These are phyloP conservation scores for Myotis vivesi DNA, from an alignment of 2,797 vertebrate species.

Conservation along the genomic window DNA sequence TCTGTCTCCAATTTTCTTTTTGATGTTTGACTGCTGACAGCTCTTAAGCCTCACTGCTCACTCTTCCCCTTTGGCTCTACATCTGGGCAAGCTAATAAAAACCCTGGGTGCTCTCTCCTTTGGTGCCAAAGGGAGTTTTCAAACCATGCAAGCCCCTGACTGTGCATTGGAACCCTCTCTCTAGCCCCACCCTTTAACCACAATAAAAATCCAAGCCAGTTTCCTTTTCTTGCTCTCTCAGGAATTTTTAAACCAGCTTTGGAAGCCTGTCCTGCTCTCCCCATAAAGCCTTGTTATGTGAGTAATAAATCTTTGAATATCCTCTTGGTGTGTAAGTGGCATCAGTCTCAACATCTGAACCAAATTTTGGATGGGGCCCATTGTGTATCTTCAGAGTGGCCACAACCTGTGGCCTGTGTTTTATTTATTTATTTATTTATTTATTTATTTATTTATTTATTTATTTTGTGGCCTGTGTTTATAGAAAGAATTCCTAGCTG, in stretches of 20 bases:
- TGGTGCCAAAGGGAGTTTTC: neutral
- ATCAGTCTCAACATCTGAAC: neutral
- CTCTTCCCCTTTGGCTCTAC: neutral
- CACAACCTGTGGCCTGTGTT: neutral
- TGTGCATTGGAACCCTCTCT: neutral
- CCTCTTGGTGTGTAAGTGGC: neutral
- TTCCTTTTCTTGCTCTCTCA: neutral
- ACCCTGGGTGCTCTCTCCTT: neutral
- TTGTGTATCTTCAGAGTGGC: constrained; percentile 6
- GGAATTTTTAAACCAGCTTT: constrained; percentile 15
- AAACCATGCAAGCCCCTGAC: neutral
- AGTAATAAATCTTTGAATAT: constrained; percentile 25
- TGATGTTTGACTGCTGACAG: neutral
- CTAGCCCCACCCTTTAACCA: neutral
- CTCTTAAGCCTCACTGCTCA: neutral
- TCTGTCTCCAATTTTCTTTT: neutral
- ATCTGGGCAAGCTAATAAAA: constrained; percentile 1
- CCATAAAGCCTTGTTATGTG: neutral
- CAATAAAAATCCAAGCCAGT: neutral
- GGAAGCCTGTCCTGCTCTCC: neutral
- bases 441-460: too few relatives aligned
- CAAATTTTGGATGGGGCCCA: constrained; percentile 4
- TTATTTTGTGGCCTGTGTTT: neutral
- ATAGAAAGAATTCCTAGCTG: neutral
- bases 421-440: too few relatives aligned